phyloP scores from a whole-genome alignment of 2,888 invertebrate species.

The Teinopalpus imperialis region DNA sequence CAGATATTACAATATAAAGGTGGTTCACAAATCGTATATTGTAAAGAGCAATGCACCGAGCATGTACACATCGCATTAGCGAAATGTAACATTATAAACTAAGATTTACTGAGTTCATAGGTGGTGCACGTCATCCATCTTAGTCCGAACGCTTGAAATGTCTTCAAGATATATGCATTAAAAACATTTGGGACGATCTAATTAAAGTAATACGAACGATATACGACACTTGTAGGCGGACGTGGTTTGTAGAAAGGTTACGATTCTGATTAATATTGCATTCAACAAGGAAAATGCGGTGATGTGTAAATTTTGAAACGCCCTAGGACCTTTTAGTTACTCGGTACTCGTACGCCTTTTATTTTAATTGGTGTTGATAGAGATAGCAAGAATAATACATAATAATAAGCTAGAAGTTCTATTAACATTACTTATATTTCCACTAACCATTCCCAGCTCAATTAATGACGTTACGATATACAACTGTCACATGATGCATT shows the following conservation, averaged over 20 bases:
- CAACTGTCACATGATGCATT: too few relatives aligned
- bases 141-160: slow-evolving; percentile 23
- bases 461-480: too few relatives aligned
- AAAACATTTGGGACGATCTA: slow-evolving; percentile 24
- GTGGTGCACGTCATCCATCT: slow-evolving; percentile 34
- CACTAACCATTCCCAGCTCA: too few relatives aligned
- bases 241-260: slow-evolving; percentile 5
- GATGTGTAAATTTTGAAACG: too few relatives aligned
- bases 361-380: too few relatives aligned
- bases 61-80: slow-evolving; percentile 38
- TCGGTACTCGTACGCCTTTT: too few relatives aligned
- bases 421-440: too few relatives aligned
- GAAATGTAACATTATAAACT: slow-evolving; percentile 35
- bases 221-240: slow-evolving; percentile 13
- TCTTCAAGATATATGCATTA: slow-evolving; percentile 24
- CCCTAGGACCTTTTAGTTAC: too few relatives aligned
- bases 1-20: neutral
- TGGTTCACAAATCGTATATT: slow-evolving; percentile 3
- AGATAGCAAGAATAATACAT: too few relatives aligned
- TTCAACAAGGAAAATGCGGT: neutral
- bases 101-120: slow-evolving; percentile 42
- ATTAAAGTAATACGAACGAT: slow-evolving; percentile 14
- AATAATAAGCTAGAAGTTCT: too few relatives aligned
- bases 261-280: slow-evolving; percentile 3
- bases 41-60: slow-evolving; percentile 27